Evolutionary conservation across 92 coral and sea anemone species (phyloP), one percentile per base, ranked within the genome.

Genomic region (Galaxea fascicularis): DNA sequence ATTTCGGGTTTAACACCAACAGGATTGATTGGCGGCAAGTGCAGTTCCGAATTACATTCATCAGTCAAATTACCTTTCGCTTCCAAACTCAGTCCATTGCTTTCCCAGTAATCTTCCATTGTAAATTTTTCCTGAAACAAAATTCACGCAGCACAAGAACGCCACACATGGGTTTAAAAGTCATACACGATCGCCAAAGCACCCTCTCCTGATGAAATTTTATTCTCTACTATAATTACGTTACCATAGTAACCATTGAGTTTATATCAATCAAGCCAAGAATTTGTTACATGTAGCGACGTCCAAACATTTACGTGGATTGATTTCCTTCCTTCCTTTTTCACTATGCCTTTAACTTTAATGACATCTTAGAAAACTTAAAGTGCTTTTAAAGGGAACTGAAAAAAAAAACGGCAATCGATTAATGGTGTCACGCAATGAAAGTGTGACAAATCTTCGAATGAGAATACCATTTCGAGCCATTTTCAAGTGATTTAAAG

Each of bases 11-110:
- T 85, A 26, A 67, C 49, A 10, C 74, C 69, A 57, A 85, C 71
- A 35, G 74, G 71, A 41, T 44, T 85, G 13, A 91, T 91, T 69
- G 95, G 90, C 12, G 95, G 95, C 21, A 91, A 87, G 69, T 83
- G 91, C 45, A 87, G 22, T 15, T 67, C 47, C 18, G 65, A 35
- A 17, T 76, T 18, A 10, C 41, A 20, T 27, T 68, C 51, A 4
- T 56, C 64, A 30, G 49, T 22, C 62, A 52, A 52, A 49, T 15
- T 18, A 39, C 27, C 57, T 41, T 44, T 62, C 30, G 12, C 21
- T 21, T 14, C 46, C 27, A 65, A 46, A 28, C 11, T 49, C 64
- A 44, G 25, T 16, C 39, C 73, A 13, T 78, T 54, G 28, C 26
- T 39, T 56, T 57, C 25, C 66, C 49, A 58, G 29, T 58, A 41